Conservation (phyloP, 2,113 vertebrate species). For the Gobiocypris rarus region DNA sequence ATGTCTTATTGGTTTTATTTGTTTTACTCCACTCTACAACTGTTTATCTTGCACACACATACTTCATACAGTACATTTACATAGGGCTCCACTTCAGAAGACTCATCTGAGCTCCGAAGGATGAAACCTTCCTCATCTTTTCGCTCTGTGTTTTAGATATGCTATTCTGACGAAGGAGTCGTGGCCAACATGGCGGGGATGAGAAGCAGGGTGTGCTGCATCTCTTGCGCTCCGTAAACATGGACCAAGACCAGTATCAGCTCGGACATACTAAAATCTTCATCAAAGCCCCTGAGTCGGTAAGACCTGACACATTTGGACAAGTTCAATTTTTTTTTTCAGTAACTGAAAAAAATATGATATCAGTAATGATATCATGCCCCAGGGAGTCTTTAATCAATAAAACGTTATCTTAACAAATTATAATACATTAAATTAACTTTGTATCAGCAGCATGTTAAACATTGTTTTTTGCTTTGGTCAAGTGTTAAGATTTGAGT, state of each 20-base stretch:
- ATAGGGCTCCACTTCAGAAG: background rate
- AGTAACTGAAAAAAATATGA: no score
- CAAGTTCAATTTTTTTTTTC: no score
- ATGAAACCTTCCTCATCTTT: background rate
- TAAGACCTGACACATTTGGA: conserved; percentile 68
- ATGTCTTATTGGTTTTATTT: background rate
- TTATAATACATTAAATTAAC: background rate
- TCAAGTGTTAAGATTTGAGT: background rate
- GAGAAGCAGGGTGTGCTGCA: conserved; percentile 95
- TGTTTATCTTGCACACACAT: conserved; percentile 20
- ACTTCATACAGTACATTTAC: conserved; percentile 21
- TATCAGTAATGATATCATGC: no score
- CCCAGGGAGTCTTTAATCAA: background rate
- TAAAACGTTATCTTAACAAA: background rate
- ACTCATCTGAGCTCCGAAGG: background rate
- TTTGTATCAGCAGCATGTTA: background rate
- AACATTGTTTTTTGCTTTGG: background rate
- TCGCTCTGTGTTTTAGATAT: conserved; percentile 77
- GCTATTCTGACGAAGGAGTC: conserved; percentile 96
- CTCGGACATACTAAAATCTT: conserved; percentile 92
- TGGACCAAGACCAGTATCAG: conserved; percentile 96
- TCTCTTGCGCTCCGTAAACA: conserved; percentile 90
- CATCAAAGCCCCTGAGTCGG: conserved; percentile 96
- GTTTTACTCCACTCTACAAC: conserved; percentile 17
- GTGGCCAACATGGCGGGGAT: conserved; percentile 91